A percentile compares a stretch with the other conserved stretches of the same genome.
Conservation (phyloP, 2,888 invertebrate genomes). For the Hirtodrosophila alboralis region DNA sequence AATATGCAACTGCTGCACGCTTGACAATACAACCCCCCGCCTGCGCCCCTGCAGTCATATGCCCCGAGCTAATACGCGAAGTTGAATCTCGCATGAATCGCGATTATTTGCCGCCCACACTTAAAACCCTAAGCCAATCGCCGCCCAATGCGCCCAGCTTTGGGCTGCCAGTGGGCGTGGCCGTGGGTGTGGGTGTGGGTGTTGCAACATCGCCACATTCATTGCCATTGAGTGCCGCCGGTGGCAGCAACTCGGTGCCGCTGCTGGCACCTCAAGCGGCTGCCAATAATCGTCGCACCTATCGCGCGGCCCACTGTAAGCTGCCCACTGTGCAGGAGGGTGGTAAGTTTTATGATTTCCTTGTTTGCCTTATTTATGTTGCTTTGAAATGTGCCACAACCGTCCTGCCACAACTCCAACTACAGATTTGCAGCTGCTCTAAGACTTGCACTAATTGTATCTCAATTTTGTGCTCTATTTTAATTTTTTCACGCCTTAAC, state of each 20-base stretch:
- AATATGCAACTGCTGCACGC: conserved; percentile 44
- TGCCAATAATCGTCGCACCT: conserved; percentile 78
- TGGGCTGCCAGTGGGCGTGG: conserved; percentile 42
- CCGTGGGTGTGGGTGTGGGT: conserved; percentile 18
- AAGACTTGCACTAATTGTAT: conserved; percentile 27
- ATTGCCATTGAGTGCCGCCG: conserved; percentile 40
- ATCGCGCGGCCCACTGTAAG: conserved; percentile 81
- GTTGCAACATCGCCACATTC: conserved; percentile 42
- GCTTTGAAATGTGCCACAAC: no score
- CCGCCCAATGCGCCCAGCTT: conserved; percentile 70
- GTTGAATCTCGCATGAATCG: conserved; percentile 95
- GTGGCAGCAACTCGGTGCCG: conserved; percentile 59
- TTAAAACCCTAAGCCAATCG: conserved; percentile 82
- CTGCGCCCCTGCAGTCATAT: conserved; percentile 88
- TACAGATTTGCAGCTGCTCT: no score
- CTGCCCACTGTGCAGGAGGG: conserved; percentile 90
- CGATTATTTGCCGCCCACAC: conserved; percentile 90
- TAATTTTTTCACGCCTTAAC: not conserved
- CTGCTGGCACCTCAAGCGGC: conserved; percentile 65
- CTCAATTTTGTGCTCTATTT: conserved; percentile 2
- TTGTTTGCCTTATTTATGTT: conserved; percentile 9
- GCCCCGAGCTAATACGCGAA: conserved; percentile 94
- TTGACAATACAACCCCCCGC: conserved; percentile 15
- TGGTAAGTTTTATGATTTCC: conserved; percentile 85
- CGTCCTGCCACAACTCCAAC: no score